Base-by-base conservation (phyloP, 2,797 vertebrate species). In the Chlorospingus flavigularis region DNA sequence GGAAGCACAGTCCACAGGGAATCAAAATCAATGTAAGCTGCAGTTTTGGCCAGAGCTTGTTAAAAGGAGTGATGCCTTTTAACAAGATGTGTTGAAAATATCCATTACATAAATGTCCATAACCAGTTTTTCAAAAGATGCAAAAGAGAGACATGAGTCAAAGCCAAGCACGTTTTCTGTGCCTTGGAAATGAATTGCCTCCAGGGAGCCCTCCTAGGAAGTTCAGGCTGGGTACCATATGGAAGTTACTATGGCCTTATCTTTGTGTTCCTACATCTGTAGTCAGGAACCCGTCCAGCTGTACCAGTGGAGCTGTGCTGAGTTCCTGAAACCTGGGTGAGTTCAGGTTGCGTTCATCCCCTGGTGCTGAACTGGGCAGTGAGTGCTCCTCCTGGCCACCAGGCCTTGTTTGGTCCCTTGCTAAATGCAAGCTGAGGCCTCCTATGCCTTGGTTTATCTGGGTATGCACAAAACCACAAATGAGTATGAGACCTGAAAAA, bases 151-250 rank as follows among this genome's bases (percentile, higher is more conserved):
- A 19, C 4, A 0, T 2, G 20, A 89, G 39, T 9, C 2, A 76
- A 92, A 95, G 63, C 74, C 72, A 93, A 63, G 67, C n/a, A 82
- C 2, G 14, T 63, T 79, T 85, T 86, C 66, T 92, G 60, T 86
- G 93, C 67, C 60, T 93, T 94, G 71, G 77, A 92, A 90, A 45
- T 39, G 3, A 94, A 70, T 60, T 63, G 70, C 53, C 37, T 86
- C 37, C 55, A 57, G 13, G 2, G 8, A 91, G 20, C 51, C n/a
- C 35, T 91, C 86, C 72, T 74, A 74, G 73, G 79, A 80, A 80
- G 53, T 71, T 67, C 45, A 80, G 35, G 35, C 61, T 88, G 45
- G 42, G 85, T 77, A 74, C 33, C 57, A 37, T 63, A 57, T 82
- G 40, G 21, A 82, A 42, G 37, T 82, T 79, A 40, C 30, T 25